Percentiles rank a stretch among this genome's conserved stretches.
Evolutionary conservation across 2,888 invertebrate genomes (phyloP).

Genomic region (Noctua janthe): DNA sequence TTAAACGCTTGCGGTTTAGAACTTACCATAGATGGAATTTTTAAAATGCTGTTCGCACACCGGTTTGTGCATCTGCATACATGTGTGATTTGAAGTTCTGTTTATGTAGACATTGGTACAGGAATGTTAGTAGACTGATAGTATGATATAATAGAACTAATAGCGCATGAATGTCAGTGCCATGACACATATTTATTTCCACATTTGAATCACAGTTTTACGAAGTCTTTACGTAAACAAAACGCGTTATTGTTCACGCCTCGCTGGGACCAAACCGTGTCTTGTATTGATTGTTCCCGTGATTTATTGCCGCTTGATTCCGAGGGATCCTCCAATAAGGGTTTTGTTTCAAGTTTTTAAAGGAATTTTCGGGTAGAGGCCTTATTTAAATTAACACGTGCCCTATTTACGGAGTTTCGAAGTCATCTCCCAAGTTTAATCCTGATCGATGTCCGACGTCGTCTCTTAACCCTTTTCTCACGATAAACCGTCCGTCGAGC

Average conservation of each 20-base stretch:
- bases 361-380: conserved; percentile 63
- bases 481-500: conserved; percentile 67
- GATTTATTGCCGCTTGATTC: conserved; percentile 74
- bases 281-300: conserved; percentile 74
- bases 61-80: conserved; percentile 8
- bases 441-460: conserved; percentile 69
- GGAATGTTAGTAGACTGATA: background rate
- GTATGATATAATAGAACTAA: conserved; percentile 13
- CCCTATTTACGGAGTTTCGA: conserved; percentile 70
- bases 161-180: conserved; percentile 24
- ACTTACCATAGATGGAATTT: conserved; percentile 73
- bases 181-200: conserved; percentile 32
- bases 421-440: conserved; percentile 71
- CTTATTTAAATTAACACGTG: conserved; percentile 70
- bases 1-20: conserved; percentile 73
- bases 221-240: conserved; percentile 45
- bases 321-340: conserved; percentile 63
- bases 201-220: conserved; percentile 42
- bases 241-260: conserved; percentile 44
- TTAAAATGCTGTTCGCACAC: conserved; percentile 63
- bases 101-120: conserved; percentile 14
- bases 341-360: conserved; percentile 74
- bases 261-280: conserved; percentile 46
- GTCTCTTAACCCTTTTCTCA: conserved; percentile 73
- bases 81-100: conserved; percentile 32